Base-by-base conservation (phyloP, 1,140 invertebrate genomes). In the Diploscapter pachys region DNA sequence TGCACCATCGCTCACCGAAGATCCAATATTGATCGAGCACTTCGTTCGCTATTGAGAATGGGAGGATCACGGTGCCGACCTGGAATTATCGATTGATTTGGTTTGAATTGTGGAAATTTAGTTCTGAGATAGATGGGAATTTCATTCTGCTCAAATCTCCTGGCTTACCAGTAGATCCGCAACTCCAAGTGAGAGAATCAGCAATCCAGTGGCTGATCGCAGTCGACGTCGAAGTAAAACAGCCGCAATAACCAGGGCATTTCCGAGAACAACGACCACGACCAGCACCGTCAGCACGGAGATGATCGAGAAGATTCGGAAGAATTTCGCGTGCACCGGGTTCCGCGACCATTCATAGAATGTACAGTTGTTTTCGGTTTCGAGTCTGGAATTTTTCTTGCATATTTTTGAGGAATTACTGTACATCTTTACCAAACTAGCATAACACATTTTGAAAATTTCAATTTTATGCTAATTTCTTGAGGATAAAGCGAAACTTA, bases 211-310 rank as follows among this genome's bases (percentile, higher is more conserved):
- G 4, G 93, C 92, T 79, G 90, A 92, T 82, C 92, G 92, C 53
- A 96, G 88, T 84, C 93, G 92, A 68, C 92, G 88, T 85, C 96
- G 93, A 55, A 95, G 87, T 53, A 94, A 87, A 80, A 96, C 94
- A 55, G 94, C 94, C 9, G 92, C 92, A 87, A 96, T 94, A 67
- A 96, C 94, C 87, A 96, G 94, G 31, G 95, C 91, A 86, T 96
- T 96, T 55, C 94, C 94, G 3, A 89, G 69, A 9, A 85, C 83
- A 11, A 86, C 84, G 6, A 85, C 66, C 11, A 85, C 81, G 31
- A 85, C 83, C 13, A 85, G 59, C 56, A 85, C 80, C 9, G 84
- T 83, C 6, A 85, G 77, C 63, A 85, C 81, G 11, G 81, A 83
- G 66, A 85, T 85, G 66, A 85, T 86, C 51, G 82, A 80, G 72